Conservation (phyloP, 2,113 vertebrate species). For the Plectropomus leopardus region DNA sequence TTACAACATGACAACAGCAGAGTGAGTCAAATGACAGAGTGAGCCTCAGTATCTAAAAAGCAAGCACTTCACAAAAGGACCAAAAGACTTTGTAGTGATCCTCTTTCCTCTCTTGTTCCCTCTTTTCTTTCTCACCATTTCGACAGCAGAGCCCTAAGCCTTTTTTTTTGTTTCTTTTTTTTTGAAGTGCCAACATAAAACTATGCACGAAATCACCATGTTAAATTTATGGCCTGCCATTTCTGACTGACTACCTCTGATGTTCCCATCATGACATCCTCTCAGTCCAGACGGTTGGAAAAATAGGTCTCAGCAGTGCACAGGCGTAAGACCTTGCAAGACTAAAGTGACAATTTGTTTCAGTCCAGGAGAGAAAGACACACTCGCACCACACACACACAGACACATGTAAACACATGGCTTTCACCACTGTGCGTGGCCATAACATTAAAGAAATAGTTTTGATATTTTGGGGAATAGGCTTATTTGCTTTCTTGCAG, state of each 20-base stretch:
- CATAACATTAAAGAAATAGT: slow-evolving; percentile 19
- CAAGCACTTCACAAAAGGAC: background rate
- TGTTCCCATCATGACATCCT: slow-evolving; percentile 49
- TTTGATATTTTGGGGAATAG: slow-evolving; percentile 4
- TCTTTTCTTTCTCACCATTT: slow-evolving; percentile 28
- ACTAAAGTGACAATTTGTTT: slow-evolving; percentile 41
- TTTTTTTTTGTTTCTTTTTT: slow-evolving; percentile 31
- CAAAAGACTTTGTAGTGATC: slow-evolving; percentile 32
- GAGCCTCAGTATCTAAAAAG: slow-evolving; percentile 22
- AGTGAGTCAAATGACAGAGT: background rate
- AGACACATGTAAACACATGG: background rate
- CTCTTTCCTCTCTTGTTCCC: slow-evolving; percentile 3
- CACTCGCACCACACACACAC: background rate
- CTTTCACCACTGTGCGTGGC: background rate
- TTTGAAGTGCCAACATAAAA: slow-evolving; percentile 57
- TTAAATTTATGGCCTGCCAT: slow-evolving; percentile 66
- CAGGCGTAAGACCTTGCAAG: slow-evolving; percentile 18
- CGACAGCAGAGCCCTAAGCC: slow-evolving; percentile 47
- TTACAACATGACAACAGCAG: background rate
- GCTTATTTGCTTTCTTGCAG: background rate
- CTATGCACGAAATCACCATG: slow-evolving; percentile 44
- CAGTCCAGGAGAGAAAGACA: background rate
- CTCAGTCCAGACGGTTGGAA: slow-evolving; percentile 10
- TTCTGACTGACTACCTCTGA: slow-evolving; percentile 65
- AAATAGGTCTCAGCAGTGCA: slow-evolving; percentile 29